phyloP scores from a whole-genome alignment of 2,888 invertebrate species.

The Mimachlamys varia region DNA sequence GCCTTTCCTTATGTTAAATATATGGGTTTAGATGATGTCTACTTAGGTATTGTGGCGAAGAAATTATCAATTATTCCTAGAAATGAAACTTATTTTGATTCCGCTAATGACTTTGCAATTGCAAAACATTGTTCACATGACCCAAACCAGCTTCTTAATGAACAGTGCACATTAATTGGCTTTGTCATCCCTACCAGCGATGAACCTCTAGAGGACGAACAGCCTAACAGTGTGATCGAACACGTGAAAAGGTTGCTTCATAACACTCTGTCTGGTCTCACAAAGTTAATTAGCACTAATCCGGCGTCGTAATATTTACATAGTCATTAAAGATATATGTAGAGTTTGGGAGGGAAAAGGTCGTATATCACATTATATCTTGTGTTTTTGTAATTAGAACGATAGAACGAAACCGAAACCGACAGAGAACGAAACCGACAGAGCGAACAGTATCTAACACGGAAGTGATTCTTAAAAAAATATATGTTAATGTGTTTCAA shows the following conservation, averaged over 20 bases:
- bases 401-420: too few species aligned
- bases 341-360: too few species aligned
- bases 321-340: too few species aligned
- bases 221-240: not conserved
- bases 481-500: too few species aligned
- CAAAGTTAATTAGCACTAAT: not conserved
- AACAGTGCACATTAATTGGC: not conserved
- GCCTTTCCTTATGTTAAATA: slow-evolving; percentile 2
- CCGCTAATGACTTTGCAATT: not conserved
- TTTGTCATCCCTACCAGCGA: not conserved
- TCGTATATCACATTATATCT: too few species aligned
- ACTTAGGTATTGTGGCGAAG: not conserved
- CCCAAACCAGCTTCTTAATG: not conserved
- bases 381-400: too few species aligned
- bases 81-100: slow-evolving; percentile 28
- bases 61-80: not conserved
- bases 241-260: not conserved
- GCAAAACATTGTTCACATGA: not conserved
- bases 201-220: not conserved
- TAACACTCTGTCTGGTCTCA: not conserved
- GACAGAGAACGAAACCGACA: too few species aligned
- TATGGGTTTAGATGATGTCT: not conserved
- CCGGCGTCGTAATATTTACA: not conserved
- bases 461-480: too few species aligned
- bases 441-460: too few species aligned